Base-by-base conservation (phyloP, 2,113 vertebrate genomes). In the Oryzias melastigma region DNA sequence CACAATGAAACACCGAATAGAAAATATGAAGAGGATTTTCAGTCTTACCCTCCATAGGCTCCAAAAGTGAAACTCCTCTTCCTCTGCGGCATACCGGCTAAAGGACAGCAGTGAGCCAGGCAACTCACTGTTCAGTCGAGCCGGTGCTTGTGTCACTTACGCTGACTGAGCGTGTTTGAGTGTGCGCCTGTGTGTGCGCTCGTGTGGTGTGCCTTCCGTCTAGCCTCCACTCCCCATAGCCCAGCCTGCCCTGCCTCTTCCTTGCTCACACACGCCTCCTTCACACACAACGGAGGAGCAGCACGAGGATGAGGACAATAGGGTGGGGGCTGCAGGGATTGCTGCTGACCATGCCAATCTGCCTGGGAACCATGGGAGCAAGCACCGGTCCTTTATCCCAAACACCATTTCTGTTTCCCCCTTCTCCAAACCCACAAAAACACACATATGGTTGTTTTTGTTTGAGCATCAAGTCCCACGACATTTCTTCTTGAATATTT, bases 21-120 rank as follows among this genome's bases (percentile, higher is more conserved):
- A 14, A 73, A 1, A 27, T 19, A 41, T 44, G 5, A 18, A 14
- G 13, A 76, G 17, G 16, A 56, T 53, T 52, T 69, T 69, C 22
- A 55, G 48, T 70, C 90, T 89, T 86, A 91, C 90, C 90, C 90
- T 75, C 90, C 90, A 46, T 91, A 91, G 46, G 90, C 90, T 80
- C 90, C 90, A 80, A 91, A 91, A 77, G 90, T 90, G 81, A 91
- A 91, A 86, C 90, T 91, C 85, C 90, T 89, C 66, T 91, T 91
- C 68, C 90, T 87, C 77, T 91, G 90, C 71, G 88, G 84, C 90
- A 91, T 91, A 44, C 65, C 42, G 70, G 82, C 83, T 70, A 60
- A 78, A 55, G 71, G 75, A 73, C 52, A 55, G 68, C 64, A 68
- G 68, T 35, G 73, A 87, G 79, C 79, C 62, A 77, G 82, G 75